Base-by-base conservation (phyloP, 2,113 vertebrate genomes). In the Salvator merianae region DNA sequence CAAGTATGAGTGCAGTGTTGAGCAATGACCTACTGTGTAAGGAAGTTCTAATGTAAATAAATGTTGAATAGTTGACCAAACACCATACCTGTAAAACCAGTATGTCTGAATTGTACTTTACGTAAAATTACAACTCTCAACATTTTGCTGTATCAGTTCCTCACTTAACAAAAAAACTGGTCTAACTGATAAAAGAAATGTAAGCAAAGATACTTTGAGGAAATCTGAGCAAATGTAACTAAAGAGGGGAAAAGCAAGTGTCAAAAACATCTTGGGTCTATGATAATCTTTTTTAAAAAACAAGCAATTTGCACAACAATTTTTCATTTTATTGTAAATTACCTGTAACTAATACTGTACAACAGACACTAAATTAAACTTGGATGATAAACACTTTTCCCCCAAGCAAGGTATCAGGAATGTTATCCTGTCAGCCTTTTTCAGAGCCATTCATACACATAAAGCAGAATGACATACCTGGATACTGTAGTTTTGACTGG, bases 41-140 rank as follows among this genome's bases (percentile, higher is more conserved):
- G 78, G 66, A 86, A 28, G 47, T 70, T 40, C 20, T 84, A 1
- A 81, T 0, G 0, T 30, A 66, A 87, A 82, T 84, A 86, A n/a
- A 88, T 28, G 43, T 3, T 0, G 66, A 79, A 24, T 7, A 36
- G 28, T 43, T 86, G 50, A 40, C 36, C 50, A 1, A 1, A 71
- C 32, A 71, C 72, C 78, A 87, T 86, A 94, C 92, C 82, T 77
- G 92, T 88, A 72, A 3, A 5, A 94, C 94, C 90, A 88, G 93
- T 81, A 3, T 2, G 1, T 83, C 81, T 18, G 71, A 89, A 71
- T 14, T 71, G 73, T 65, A 81, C 34, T 38, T 7, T 55, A 14
- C 10, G 36, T 24, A 5, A 69, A 70, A 50, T 12, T 32, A 59
- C 28, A n/a, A 63, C 69, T 70, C 63, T 70, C 68, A 72, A 81